A percentile compares a stretch with the other conserved stretches of the same genome.
These are phyloP conservation scores for Phthorimaea operculella DNA, from an alignment of 1,140 invertebrate genomes.

Conservation along the genomic window DNA sequence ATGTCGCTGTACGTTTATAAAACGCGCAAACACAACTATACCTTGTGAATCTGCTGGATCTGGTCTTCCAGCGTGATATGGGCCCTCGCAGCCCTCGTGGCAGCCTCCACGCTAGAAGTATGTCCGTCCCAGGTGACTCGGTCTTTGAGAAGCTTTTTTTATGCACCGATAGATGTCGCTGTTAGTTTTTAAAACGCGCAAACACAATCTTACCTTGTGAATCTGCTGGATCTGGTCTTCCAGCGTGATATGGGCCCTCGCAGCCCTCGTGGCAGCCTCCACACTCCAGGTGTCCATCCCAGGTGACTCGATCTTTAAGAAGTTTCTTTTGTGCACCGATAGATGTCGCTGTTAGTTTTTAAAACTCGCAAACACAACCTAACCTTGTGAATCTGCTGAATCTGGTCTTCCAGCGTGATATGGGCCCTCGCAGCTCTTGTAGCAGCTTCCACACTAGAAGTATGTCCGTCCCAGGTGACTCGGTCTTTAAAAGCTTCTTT, in stretches of 20 bases:
- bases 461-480: conserved; percentile 99
- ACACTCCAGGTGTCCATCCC: conserved; percentile 98
- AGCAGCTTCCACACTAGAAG: conserved; percentile 91
- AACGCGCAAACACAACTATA: conserved; percentile 8
- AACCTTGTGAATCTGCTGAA: conserved; percentile 94
- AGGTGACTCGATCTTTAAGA: conserved; percentile 78
- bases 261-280: conserved; percentile 90
- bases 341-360: too few species aligned
- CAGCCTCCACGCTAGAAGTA: conserved; percentile 92
- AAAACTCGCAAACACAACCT: too few species aligned
- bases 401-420: conserved; percentile 96
- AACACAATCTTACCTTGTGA: conserved; percentile 73
- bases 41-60: conserved; percentile 96
- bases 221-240: conserved; percentile 98
- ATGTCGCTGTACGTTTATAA: too few species aligned
- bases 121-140: conserved; percentile 99
- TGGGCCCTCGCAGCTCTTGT: conserved; percentile 92
- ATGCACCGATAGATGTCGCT: too few species aligned
- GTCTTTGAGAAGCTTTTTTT: conserved; percentile 87
- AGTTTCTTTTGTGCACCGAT: too few species aligned
- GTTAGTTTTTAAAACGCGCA: too few species aligned
- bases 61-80: conserved; percentile 97
- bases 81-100: conserved; percentile 84
- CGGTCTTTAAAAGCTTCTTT: conserved; percentile 66
- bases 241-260: conserved; percentile 89